phyloP scores from a whole-genome alignment of 2,797 vertebrate genomes.

The Clarias laeviceps region DNA sequence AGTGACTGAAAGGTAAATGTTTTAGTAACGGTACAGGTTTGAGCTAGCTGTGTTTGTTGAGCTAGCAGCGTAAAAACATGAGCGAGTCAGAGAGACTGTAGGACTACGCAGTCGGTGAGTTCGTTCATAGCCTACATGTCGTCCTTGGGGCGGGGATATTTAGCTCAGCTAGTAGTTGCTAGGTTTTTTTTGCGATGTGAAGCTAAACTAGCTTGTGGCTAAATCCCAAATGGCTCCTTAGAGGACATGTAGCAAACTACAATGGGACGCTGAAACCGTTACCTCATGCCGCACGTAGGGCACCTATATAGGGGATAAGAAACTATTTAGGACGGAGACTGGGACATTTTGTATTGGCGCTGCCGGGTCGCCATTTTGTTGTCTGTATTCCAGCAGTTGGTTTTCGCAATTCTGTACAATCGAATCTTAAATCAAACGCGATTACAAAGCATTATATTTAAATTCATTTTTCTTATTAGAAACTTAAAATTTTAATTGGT shows the following conservation, averaged over 20 bases:
- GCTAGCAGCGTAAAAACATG: conserved; percentile 13
- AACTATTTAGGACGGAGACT: neutral
- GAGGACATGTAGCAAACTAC: neutral
- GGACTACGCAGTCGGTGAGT: neutral
- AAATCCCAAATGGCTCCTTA: conserved; percentile 14
- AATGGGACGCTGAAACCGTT: neutral
- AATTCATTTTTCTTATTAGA: neutral
- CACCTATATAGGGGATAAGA: neutral
- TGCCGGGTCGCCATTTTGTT: conserved; percentile 46
- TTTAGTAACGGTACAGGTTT: conserved; percentile 44
- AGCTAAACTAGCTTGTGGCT: conserved; percentile 8
- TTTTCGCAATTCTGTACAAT: neutral
- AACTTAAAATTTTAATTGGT: neutral
- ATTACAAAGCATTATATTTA: neutral
- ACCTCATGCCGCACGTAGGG: neutral
- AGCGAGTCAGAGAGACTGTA: neutral
- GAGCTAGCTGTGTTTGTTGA: conserved; percentile 39
- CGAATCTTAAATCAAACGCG: neutral
- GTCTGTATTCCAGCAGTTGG: neutral
- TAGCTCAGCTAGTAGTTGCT: conserved; percentile 36
- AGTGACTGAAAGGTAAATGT: conserved; percentile 65
- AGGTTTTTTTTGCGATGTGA: neutral
- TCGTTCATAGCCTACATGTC: conserved; percentile 2
- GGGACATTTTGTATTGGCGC: conserved; percentile 18
- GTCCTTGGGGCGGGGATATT: conserved; percentile 43